phyloP scores from a whole-genome alignment of 2,888 invertebrate genomes.

The Zhengitettix transpicula region DNA sequence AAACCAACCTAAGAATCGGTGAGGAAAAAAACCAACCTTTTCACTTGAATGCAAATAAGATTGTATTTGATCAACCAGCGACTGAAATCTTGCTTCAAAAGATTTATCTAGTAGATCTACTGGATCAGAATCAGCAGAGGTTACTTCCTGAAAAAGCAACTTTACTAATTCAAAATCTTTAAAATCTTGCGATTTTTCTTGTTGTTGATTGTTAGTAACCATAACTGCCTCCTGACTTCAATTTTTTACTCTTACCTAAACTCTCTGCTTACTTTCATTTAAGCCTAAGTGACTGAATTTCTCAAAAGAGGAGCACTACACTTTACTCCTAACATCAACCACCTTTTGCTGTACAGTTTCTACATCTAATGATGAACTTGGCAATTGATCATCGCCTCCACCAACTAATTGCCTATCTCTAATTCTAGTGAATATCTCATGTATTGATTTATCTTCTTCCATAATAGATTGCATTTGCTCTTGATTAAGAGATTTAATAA shows the following conservation, averaged over 20 bases:
- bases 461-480: background rate
- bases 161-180: background rate
- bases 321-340: background rate
- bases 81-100: background rate
- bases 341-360: background rate
- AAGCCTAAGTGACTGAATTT: no score
- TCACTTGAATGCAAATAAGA: background rate
- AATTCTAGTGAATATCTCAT: background rate
- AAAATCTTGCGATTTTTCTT: no score
- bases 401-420: background rate
- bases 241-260: background rate
- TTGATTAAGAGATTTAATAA: background rate
- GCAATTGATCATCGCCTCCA: background rate
- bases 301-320: no score
- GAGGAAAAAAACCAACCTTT: background rate
- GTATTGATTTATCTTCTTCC: background rate
- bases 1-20: background rate
- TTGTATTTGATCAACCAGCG: background rate
- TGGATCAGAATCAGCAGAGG: background rate
- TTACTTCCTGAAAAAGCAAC: background rate
- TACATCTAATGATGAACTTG: background rate
- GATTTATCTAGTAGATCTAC: background rate
- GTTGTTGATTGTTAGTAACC: background rate
- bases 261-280: no score
- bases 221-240: background rate